Base-by-base conservation (phyloP, 2,113 vertebrate genomes). In the Acinonyx jubatus region DNA sequence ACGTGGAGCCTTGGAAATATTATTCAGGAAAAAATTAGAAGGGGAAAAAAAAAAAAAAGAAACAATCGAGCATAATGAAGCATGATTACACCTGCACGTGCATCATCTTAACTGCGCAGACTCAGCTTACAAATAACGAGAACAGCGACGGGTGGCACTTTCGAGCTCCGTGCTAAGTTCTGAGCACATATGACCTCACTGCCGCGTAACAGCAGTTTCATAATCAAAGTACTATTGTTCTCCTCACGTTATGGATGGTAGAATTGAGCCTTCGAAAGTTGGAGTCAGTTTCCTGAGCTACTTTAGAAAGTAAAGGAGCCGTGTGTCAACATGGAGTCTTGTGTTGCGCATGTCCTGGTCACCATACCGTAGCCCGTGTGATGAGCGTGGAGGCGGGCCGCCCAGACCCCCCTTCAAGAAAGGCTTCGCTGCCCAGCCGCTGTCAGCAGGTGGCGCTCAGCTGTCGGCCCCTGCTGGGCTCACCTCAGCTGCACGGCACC, bases 11-110 rank as follows among this genome's bases (percentile, higher is more conserved):
- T 97, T 85, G 68, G 48, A 93, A 97, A 92, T 48, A 89, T 27
- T 89, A 79, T 92, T 95, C 76, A 92, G 76, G 74, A 95, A 65
- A 73, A 97, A 85, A 94, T 52, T 13, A 76, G 81, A 91, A 93
- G 38, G 55, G n/a, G n/a, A n/a, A n/a, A 36, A 65, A 78, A 78
- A 91, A 52, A 89, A 33, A 74, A 33, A 38, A 84, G 31, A 89
- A 94, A 87, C 76, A 90, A 78, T 91, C 10, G 31, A 66, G 29
- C 25, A 55, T 41, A 81, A 90, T 95, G 74, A 93, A 87, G 92
- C 69, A 68, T 63, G 65, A 90, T 79, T 87, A 68, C 57, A 61
- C 15, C 18, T 80, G 87, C 18, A 95, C 9, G 41, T 19, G 12
- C 66, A 76, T 79, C 81, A 71, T 87, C 91, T 84, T 66, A 78